phyloP scores from a whole-genome alignment of 30 jellyfish, hydroid and myxozoan species.

The Rhopilema esculentum region DNA sequence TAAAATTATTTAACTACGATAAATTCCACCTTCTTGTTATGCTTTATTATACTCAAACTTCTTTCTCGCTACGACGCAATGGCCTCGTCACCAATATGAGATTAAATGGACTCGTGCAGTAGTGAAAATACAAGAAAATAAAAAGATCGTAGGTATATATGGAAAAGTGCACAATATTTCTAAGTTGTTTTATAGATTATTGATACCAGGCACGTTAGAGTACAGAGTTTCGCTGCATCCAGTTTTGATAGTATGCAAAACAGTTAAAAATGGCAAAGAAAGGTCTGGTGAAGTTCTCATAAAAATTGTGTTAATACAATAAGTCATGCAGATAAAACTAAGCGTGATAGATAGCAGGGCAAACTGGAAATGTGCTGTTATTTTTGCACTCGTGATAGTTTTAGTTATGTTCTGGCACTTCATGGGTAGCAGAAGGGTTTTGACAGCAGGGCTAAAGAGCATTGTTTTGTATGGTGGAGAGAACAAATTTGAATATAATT shows the following conservation, averaged over 20 bases:
- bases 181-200: no score
- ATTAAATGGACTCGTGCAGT: no score
- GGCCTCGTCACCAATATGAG: background rate
- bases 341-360: background rate
- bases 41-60: background rate
- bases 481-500: slow-evolving; percentile 12
- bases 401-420: background rate
- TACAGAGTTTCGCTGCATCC: no score
- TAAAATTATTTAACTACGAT: background rate
- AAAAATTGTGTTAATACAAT: no score
- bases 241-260: no score
- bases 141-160: no score
- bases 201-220: no score
- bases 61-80: background rate
- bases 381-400: background rate
- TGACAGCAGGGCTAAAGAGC: slow-evolving; percentile 39
- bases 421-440: background rate
- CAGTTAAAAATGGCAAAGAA: no score
- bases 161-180: no score
- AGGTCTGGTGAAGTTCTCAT: no score
- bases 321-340: no score
- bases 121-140: no score
- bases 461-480: slow-evolving; percentile 18
- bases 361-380: background rate
- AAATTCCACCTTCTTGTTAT: background rate